These are phyloP conservation scores for Macrosoma leucophasiata DNA, from an alignment of 2,888 invertebrate genomes.

Conservation along the genomic window DNA sequence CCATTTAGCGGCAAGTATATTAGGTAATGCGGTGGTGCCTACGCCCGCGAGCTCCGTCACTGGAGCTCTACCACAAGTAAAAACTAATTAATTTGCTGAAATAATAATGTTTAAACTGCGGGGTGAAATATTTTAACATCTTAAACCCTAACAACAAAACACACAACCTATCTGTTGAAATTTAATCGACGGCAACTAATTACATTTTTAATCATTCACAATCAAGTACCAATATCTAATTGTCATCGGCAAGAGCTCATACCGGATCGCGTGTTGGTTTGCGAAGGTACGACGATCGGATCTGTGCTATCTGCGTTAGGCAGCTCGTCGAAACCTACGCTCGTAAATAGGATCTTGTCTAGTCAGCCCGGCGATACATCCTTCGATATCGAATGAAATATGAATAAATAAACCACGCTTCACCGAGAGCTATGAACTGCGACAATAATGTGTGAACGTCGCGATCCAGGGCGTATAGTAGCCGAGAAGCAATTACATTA, in stretches of 20 bases:
- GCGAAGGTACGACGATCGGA: slow-evolving; percentile 41
- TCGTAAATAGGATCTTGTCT: slow-evolving; percentile 59
- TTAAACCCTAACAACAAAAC: too few species aligned
- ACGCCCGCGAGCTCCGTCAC: too few species aligned
- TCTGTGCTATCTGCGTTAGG: slow-evolving; percentile 42
- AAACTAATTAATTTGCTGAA: too few species aligned
- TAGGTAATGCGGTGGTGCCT: too few species aligned
- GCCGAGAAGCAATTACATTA: slow-evolving; percentile 40
- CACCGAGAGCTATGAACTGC: slow-evolving; percentile 53
- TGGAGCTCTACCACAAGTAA: too few species aligned
- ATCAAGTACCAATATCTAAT: slow-evolving; percentile 3
- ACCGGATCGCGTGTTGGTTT: slow-evolving; percentile 40
- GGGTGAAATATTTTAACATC: too few species aligned
- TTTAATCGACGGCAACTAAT: too few species aligned
- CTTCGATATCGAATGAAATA: slow-evolving; percentile 62
- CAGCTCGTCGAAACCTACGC: slow-evolving; percentile 46
- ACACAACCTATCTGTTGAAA: too few species aligned
- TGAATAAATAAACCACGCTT: slow-evolving; percentile 46
- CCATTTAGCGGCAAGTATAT: too few species aligned
- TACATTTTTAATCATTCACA: too few species aligned
- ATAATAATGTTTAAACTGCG: too few species aligned
- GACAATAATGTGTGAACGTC: slow-evolving; percentile 43
- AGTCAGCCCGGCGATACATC: slow-evolving; percentile 53
- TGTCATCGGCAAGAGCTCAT: slow-evolving; percentile 23
- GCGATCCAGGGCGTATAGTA: slow-evolving; percentile 36